These are phyloP conservation scores for Melanotaenia trifasciata DNA, from an alignment of 2,797 vertebrate species.

Conservation along the genomic window DNA sequence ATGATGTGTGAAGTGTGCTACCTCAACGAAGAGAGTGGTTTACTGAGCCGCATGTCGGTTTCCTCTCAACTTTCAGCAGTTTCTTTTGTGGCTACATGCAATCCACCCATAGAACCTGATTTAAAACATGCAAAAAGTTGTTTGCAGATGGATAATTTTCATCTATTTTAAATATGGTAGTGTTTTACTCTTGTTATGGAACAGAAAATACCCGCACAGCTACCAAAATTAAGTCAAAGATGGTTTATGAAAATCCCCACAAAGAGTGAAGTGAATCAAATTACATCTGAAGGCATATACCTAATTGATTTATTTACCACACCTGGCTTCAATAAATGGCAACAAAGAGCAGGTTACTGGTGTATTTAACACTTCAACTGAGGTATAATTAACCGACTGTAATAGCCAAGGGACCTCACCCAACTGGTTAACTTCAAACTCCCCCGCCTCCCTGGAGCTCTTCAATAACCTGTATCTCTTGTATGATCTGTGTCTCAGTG, in stretches of 20 bases:
- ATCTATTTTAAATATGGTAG: constrained; percentile 48
- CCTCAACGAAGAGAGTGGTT: constrained; percentile 79
- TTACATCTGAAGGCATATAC: constrained; percentile 39
- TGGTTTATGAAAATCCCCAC: constrained; percentile 44
- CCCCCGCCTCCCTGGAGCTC: constrained; percentile 33
- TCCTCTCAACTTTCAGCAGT: constrained; percentile 76
- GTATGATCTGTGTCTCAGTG: constrained; percentile 61
- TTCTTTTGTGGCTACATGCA: constrained; percentile 73
- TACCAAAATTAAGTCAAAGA: constrained; percentile 20
- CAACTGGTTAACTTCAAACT: constrained; percentile 70
- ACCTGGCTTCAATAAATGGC: constrained; percentile 74
- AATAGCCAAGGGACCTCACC: constrained; percentile 65
- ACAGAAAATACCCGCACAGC: constrained; percentile 47
- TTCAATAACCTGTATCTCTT: constrained; percentile 73
- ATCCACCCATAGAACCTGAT: constrained; percentile 58
- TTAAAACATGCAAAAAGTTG: constrained; percentile 45
- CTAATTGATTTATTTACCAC: constrained; percentile 76
- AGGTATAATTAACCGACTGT: constrained; percentile 73
- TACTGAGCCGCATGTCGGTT: constrained; percentile 71
- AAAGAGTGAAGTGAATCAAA: constrained; percentile 46
- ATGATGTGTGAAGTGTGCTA: constrained; percentile 72
- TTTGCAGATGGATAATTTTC: constrained; percentile 57
- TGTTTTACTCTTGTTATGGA: constrained; percentile 41
- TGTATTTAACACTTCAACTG: constrained; percentile 75
- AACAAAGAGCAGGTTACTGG: constrained; percentile 67